Percentiles rank a stretch among this genome's conserved stretches.
Evolutionary conservation across 2,888 invertebrate species (phyloP).

Genomic region (Isotomurus palustris): DNA sequence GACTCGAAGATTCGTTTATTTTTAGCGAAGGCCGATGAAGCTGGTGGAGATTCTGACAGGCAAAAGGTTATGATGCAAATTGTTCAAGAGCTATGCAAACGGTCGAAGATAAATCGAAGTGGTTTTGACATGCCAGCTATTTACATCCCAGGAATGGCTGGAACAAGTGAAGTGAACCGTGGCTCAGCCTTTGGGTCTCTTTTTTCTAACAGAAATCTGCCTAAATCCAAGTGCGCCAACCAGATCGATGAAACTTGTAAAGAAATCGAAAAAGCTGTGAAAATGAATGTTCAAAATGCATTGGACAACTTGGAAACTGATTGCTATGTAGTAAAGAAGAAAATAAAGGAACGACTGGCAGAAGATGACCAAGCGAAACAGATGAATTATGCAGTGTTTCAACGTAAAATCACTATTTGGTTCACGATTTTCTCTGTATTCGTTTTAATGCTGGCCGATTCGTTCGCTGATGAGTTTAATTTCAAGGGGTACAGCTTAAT

Average conservation of each 20-base stretch:
- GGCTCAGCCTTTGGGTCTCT: too few species aligned
- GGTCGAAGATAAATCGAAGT: slow-evolving; percentile 56
- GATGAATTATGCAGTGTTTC: background rate
- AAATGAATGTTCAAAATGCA: slow-evolving; percentile 57
- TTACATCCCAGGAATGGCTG: slow-evolving; percentile 54
- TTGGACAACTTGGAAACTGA: slow-evolving; percentile 56
- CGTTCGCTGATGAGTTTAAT: too few species aligned
- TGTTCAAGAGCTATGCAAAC: slow-evolving; percentile 58
- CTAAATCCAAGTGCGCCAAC: slow-evolving; percentile 52
- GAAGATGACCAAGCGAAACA: slow-evolving; percentile 48
- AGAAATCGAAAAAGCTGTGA: slow-evolving; percentile 57
- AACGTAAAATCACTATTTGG: too few species aligned
- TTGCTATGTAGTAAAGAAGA: slow-evolving; percentile 52
- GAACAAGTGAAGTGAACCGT: too few species aligned
- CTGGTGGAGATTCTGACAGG: slow-evolving; percentile 57
- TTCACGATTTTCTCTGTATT: background rate
- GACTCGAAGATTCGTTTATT: slow-evolving; percentile 55
- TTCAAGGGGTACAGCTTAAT: too few species aligned
- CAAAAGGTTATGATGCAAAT: slow-evolving; percentile 61
- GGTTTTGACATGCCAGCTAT: slow-evolving; percentile 60
- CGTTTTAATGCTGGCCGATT: background rate
- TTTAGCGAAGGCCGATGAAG: slow-evolving; percentile 59
- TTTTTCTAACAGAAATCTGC: background rate
- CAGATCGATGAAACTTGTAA: slow-evolving; percentile 57
- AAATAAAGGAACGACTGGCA: slow-evolving; percentile 51